Base-by-base conservation (phyloP, 2,797 vertebrate genomes). In the Falco peregrinus region DNA sequence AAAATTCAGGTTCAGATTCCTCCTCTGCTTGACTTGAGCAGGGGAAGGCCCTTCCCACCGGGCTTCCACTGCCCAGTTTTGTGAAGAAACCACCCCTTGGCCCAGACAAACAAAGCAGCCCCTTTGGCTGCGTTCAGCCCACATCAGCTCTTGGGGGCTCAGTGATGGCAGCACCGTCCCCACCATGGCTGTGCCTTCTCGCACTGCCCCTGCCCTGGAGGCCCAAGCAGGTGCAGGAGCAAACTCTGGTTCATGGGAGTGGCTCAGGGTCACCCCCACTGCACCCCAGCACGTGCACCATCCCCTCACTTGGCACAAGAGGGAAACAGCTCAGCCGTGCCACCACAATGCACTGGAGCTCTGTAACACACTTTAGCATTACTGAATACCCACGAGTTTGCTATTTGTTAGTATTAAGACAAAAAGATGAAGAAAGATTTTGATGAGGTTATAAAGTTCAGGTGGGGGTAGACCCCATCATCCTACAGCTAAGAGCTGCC, bases 301-400 rank as follows among this genome's bases (percentile, higher is more conserved):
- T 6, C 57, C 37, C 53, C 37, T 54, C 26, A 6, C 48, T 19
- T 21, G 28, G 51, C 35, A 4, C 0, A 0, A 80, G 43, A 19
- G 18, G 20, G 24, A 51, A 47, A 24, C 0, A 0, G 19, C 59
- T 78, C 57, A 20, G 29, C n/a, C 2, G 0, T 22, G 26, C 28
- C 48, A 43, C 60, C 47, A 29, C 29, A 68, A 31, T 2, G 25
- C 71, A 4, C 25, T 19, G 15, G 45, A 79, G 63, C 37, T 89
- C 29, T 14, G 16, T 16, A 45, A 48, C 2, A 4, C 47, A 5
- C 48, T 51, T 50, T 2, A 54, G 61, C 29, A 5, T 24, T 33
- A 47, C 48, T 50, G 41, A 79, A 47, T 16, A 37, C 16, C 8
- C n/a, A 2, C 0, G 26, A 24, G 45, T 47, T 65, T 22, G 35